phyloP scores from a whole-genome alignment of 2,797 vertebrate species.

The Crocodylus rhombifer region DNA sequence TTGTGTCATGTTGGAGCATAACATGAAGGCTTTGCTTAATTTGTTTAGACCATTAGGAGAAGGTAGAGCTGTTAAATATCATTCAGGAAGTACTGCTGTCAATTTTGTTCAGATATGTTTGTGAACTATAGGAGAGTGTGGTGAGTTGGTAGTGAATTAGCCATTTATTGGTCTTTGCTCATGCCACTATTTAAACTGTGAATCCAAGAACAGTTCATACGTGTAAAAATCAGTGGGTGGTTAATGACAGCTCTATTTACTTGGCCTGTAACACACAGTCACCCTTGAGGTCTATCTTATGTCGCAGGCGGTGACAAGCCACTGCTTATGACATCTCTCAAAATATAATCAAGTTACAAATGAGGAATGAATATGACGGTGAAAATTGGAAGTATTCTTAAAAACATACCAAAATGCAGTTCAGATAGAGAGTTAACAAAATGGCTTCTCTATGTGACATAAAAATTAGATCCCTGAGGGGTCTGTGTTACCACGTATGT shows the following conservation, averaged over 20 bases:
- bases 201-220: background rate
- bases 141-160: background rate
- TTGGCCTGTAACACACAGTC: constrained; percentile 63
- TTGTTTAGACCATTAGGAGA: background rate
- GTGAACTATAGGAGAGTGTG: background rate
- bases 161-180: background rate
- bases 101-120: background rate
- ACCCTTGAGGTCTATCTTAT: constrained; percentile 62
- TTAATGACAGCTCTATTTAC: constrained; percentile 65
- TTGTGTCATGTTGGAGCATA: background rate
- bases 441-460: constrained; percentile 49
- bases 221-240: constrained; percentile 24
- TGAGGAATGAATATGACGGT: constrained; percentile 59
- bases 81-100: constrained; percentile 3
- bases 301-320: constrained; percentile 76
- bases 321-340: constrained; percentile 73
- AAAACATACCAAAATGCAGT: constrained; percentile 38
- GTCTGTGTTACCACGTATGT: constrained; percentile 26
- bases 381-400: constrained; percentile 60
- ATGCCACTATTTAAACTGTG: background rate
- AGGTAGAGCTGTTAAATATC: accelerated
- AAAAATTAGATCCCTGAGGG: constrained; percentile 69
- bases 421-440: constrained; percentile 53
- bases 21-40: background rate
- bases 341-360: constrained; percentile 62